Base-by-base conservation (phyloP, 2,888 invertebrate genomes). In the Apotomis turbidana region DNA sequence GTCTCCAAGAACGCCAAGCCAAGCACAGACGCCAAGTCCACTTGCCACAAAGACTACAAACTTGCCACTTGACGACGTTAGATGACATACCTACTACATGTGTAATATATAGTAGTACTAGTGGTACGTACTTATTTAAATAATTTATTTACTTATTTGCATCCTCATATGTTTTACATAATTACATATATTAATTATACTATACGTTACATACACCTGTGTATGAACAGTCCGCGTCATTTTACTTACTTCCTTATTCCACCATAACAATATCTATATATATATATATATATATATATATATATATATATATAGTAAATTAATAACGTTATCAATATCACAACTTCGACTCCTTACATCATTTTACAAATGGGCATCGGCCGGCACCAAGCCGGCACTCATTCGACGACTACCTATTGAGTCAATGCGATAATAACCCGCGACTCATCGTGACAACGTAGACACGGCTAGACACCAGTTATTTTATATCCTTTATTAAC, bases 401-500 rank as follows among this genome's bases (percentile, higher is more conserved):
- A 49, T 49, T 12, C 49, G 49, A n/a, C 41, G n/a, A n/a, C 13
- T 49, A 51, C 58, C n/a, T 49, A 10, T 67, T 51, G 13, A 51
- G 58, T 49, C 58, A 12, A 52, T 15, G 12, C 55, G 13, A 67
- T 66, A 71, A 71, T 55, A 58, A 38, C 58, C 10, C 27, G 41
- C 67, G 57, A 68, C 6, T 71, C 71, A 71, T 68, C 67, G 62
- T 71, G 71, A 71, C 57, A 61, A 46, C 60, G 60, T 54, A 55
- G 52, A 5, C 15, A 51, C 58, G 36, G 36, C 41, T 49, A 55
- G 46, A 38, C 55, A 46, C n/a, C 13, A 58, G 63, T 58, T 51
- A 57, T 38, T 51, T 52, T 61, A 58, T 62, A 58, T 72, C 71
- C 71, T 72, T 61, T 36, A 67, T 49, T 15, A 51, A 15, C 36